These are phyloP conservation scores for Formica aserva DNA, from an alignment of 2,888 invertebrate species.

Conservation along the genomic window DNA sequence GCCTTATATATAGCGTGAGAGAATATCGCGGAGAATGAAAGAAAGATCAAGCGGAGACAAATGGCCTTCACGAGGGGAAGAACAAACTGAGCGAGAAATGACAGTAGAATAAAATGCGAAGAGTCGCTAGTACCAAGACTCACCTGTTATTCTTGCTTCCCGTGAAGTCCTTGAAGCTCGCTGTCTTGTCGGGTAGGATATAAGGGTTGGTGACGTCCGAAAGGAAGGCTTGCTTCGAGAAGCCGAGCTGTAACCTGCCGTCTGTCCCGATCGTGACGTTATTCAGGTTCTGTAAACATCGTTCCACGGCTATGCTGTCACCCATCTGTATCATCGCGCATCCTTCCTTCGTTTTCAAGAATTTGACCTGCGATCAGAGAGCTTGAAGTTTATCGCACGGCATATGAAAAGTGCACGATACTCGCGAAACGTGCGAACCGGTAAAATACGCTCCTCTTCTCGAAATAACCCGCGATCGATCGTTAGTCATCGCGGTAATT, in stretches of 20 bases:
- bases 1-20: not conserved
- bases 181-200: slow-evolving; percentile 97
- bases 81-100: not conserved
- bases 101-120: slow-evolving; percentile 4
- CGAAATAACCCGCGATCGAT: slow-evolving; percentile 8
- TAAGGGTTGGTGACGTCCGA: slow-evolving; percentile 99
- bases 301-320: slow-evolving; percentile 96
- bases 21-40: slow-evolving; percentile 14
- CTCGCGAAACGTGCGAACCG: not conserved
- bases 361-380: slow-evolving; percentile 89
- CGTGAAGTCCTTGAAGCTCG: slow-evolving; percentile 99
- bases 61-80: slow-evolving; percentile 17
- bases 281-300: slow-evolving; percentile 97
- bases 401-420: not conserved
- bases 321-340: slow-evolving; percentile 99
- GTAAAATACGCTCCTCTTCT: not conserved
- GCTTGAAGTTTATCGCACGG: not conserved
- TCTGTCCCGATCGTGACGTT: slow-evolving; percentile 94
- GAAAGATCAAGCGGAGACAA: slow-evolving; percentile 45
- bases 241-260: slow-evolving; percentile 91
- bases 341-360: slow-evolving; percentile 99
- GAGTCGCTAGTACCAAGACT: slow-evolving; percentile 12
- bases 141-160: slow-evolving; percentile 96
- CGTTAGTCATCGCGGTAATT: not conserved
- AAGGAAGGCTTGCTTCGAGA: slow-evolving; percentile 97